Conservation (phyloP, 2,797 vertebrate genomes). For the Betta splendens region DNA sequence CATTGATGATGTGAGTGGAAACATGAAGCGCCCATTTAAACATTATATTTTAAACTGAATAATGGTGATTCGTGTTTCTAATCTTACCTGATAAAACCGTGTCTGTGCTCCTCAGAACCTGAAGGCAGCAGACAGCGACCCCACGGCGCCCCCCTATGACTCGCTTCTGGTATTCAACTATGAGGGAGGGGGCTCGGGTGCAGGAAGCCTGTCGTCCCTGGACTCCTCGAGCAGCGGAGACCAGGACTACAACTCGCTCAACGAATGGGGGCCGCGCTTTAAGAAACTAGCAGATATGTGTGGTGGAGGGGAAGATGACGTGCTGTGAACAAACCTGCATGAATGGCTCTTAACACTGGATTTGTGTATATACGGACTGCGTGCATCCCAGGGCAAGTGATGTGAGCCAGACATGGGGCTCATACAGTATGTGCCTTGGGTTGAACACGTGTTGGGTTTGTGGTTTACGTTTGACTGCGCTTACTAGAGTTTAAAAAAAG, state of each 20-base stretch:
- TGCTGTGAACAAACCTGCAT: slow-evolving; percentile 57
- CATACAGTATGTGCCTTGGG: background rate
- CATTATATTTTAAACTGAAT: too few species aligned
- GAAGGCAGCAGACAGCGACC: slow-evolving; percentile 90
- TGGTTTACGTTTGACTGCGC: slow-evolving; percentile 6
- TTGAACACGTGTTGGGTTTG: too few species aligned
- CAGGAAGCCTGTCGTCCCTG: slow-evolving; percentile 88
- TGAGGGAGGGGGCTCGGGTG: slow-evolving; percentile 90
- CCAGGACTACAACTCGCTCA: slow-evolving; percentile 89
- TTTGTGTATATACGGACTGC: slow-evolving; percentile 15
- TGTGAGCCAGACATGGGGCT: background rate
- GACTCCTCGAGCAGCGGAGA: slow-evolving; percentile 86
- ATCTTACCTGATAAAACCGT: too few species aligned
- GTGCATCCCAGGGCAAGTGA: slow-evolving; percentile 2
- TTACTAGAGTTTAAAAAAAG: background rate
- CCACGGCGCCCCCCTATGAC: slow-evolving; percentile 92
- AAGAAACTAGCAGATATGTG: slow-evolving; percentile 94
- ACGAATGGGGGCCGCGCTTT: slow-evolving; percentile 91
- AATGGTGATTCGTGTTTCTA: too few species aligned
- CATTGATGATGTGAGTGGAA: slow-evolving; percentile 88
- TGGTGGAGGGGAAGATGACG: slow-evolving; percentile 86
- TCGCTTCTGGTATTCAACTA: slow-evolving; percentile 94
- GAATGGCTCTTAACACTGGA: slow-evolving; percentile 21
- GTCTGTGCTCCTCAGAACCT: slow-evolving; percentile 82
- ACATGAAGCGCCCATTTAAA: background rate